Conservation (phyloP, 2,113 vertebrate species). For the Coptodon bakossiorum region DNA sequence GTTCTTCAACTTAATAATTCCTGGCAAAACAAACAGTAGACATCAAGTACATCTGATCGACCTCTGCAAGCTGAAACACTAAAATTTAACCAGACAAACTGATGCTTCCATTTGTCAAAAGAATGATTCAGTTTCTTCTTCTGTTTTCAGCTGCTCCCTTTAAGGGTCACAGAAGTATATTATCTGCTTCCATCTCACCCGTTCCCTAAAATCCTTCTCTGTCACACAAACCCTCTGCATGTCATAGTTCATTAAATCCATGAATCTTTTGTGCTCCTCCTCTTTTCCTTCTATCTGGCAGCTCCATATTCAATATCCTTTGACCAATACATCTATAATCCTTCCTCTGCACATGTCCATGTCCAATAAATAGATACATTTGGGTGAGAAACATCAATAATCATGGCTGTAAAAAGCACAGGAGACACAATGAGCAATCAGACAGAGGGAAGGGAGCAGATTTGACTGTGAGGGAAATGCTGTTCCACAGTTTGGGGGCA, state of each 20-base stretch:
- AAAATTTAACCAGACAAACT: not conserved
- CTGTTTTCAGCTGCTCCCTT: not conserved
- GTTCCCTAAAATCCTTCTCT: not conserved
- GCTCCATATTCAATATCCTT: not conserved
- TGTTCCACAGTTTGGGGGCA: not conserved
- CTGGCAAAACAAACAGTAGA: slow-evolving; percentile 44
- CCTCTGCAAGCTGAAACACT: not conserved
- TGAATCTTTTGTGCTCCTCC: not conserved
- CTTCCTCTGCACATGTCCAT: not conserved
- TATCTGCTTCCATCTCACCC: not conserved
- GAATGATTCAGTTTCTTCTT: not conserved
- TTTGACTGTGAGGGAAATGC: not conserved
- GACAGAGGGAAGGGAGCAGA: not conserved
- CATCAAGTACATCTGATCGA: not conserved
- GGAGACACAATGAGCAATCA: not conserved
- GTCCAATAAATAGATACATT: not conserved
- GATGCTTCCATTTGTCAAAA: not conserved
- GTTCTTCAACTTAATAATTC: slow-evolving; percentile 93
- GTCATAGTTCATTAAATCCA: not conserved
- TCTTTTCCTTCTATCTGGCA: not conserved
- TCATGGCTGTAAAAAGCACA: not conserved
- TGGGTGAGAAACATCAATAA: not conserved
- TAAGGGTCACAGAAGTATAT: not conserved
- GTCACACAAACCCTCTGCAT: not conserved
- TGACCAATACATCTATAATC: not conserved